Conservation (phyloP, 2,888 invertebrate species). For the Acleris emargana region DNA sequence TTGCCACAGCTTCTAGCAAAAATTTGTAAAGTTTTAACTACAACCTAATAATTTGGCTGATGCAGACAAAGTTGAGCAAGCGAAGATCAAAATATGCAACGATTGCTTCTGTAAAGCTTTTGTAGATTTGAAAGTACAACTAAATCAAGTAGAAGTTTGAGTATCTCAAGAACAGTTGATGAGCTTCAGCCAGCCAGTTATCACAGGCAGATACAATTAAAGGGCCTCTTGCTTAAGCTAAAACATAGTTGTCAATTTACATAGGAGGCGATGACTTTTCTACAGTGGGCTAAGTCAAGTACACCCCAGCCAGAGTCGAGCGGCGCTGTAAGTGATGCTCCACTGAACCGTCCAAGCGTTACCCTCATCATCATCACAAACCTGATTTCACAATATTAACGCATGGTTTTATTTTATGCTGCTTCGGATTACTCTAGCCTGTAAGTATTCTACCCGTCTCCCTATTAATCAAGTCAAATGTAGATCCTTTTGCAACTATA, state of each 20-base stretch:
- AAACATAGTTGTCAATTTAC: conserved; percentile 65
- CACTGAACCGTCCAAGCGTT: conserved; percentile 61
- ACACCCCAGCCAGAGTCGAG: conserved; percentile 73
- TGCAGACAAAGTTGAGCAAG: conserved; percentile 24
- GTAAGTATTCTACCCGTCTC: conserved; percentile 67
- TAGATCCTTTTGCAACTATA: not conserved
- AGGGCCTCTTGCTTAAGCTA: conserved; percentile 65
- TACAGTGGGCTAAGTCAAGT: conserved; percentile 74
- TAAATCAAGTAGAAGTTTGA: conserved; percentile 3
- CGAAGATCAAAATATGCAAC: conserved; percentile 16
- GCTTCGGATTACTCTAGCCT: conserved; percentile 79
- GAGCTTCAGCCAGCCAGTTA: conserved; percentile 29
- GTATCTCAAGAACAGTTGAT: conserved; percentile 5
- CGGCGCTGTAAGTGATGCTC: conserved; percentile 79
- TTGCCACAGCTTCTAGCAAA: conserved; percentile 29
- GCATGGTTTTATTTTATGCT: conserved; percentile 76
- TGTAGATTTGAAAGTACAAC: conserved; percentile 8
- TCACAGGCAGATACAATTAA: conserved; percentile 26
- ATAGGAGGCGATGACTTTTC: conserved; percentile 80
- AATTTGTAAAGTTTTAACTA: conserved; percentile 15
- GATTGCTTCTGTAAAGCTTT: conserved; percentile 22
- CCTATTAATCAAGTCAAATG: not conserved
- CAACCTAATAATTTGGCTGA: conserved; percentile 25
- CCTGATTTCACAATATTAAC: conserved; percentile 77
- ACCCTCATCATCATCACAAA: conserved; percentile 55